These are phyloP conservation scores for Diadromus collaris DNA, from an alignment of 2,888 invertebrate species.

Conservation along the genomic window DNA sequence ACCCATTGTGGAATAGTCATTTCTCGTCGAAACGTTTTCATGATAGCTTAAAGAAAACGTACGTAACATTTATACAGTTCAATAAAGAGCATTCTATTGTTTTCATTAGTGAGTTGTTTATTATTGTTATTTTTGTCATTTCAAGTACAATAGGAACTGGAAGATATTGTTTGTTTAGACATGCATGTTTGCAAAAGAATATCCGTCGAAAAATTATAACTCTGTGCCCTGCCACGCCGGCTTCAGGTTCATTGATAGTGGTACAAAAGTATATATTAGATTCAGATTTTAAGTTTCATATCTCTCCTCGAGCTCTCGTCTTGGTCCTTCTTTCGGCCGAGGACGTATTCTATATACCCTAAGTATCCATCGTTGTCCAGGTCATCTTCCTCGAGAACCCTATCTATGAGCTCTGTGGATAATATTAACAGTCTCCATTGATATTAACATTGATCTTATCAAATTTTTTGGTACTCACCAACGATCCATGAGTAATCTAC, in stretches of 20 bases:
- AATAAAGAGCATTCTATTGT: conserved; percentile 39
- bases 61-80: conserved; percentile 1
- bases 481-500: conserved; percentile 67
- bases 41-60: neutral
- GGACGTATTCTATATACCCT: conserved; percentile 90
- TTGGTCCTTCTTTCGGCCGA: conserved; percentile 78
- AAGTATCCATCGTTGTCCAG: conserved; percentile 92
- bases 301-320: conserved; percentile 52
- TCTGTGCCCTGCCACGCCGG: conserved; percentile 20
- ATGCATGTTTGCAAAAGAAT: conserved; percentile 28
- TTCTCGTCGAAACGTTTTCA: neutral
- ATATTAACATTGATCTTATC: neutral
- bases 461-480: conserved; percentile 63
- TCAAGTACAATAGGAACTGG: conserved; percentile 11
- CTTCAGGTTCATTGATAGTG: conserved; percentile 21
- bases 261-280: conserved; percentile 48
- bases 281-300: conserved; percentile 65
- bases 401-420: conserved; percentile 89
- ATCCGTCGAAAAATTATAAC: conserved; percentile 50
- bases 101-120: neutral
- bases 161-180: conserved; percentile 29
- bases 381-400: conserved; percentile 91
- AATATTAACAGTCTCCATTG: neutral
- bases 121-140: conserved; percentile 6
- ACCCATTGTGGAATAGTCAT: conserved; percentile 77